phyloP scores from a whole-genome alignment of 2,113 vertebrate genomes.

The Campylomormyrus tamandua region DNA sequence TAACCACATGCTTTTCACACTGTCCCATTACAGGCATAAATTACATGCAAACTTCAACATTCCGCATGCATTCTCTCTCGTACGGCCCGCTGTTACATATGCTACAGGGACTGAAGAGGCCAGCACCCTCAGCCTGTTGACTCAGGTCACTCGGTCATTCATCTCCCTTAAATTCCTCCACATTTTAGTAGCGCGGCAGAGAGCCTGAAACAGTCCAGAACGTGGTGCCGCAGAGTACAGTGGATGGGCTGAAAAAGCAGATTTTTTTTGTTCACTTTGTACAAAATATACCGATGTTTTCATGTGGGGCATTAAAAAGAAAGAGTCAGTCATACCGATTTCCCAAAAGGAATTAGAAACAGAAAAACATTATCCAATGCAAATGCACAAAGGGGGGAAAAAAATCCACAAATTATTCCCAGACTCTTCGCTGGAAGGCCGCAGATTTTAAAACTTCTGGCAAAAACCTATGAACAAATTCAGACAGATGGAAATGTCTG shows the following conservation, averaged over 20 bases:
- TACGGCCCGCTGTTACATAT: not conserved
- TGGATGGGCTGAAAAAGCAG: not conserved
- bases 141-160: not conserved
- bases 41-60: not conserved
- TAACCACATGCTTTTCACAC: not conserved
- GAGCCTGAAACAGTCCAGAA: not conserved
- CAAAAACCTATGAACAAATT: not conserved
- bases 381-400: not conserved
- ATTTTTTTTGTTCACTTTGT: not conserved
- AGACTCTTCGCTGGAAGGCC: not conserved
- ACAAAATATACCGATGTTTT: not conserved
- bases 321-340: not conserved
- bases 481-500: not conserved
- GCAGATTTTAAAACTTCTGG: not conserved
- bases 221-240: not conserved
- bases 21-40: not conserved
- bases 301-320: not conserved
- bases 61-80: not conserved
- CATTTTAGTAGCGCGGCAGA: not conserved
- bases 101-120: not conserved
- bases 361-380: constrained; percentile 1
- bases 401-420: constrained; percentile 9
- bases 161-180: not conserved
- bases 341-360: not conserved
- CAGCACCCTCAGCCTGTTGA: not conserved